Evolutionary conservation across 1,140 invertebrate species (phyloP).

Genomic region (Campoletis sonorensis): DNA sequence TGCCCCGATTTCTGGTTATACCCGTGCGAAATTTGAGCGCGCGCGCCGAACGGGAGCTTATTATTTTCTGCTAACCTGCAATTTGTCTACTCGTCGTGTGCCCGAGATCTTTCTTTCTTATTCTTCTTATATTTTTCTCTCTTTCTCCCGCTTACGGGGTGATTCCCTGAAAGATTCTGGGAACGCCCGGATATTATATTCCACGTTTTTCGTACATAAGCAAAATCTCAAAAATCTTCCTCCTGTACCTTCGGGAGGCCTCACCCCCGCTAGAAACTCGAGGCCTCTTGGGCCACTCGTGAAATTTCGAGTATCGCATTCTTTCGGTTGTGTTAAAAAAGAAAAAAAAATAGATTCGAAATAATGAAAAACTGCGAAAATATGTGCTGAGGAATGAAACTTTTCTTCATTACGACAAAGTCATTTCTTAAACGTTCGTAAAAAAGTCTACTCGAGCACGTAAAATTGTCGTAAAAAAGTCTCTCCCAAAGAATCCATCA

Average conservation of each 20-base stretch:
- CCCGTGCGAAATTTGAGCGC: constrained; percentile 41
- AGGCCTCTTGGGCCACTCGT: neutral
- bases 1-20: constrained; percentile 69
- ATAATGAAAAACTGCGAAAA: neutral
- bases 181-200: constrained; percentile 62
- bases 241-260: neutral
- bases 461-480: too few species aligned
- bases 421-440: too few species aligned
- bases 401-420: neutral
- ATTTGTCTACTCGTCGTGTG: constrained; percentile 75
- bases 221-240: constrained; percentile 18
- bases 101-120: constrained; percentile 46
- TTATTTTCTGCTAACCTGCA: constrained; percentile 74
- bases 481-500: too few species aligned
- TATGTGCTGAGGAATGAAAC: constrained; percentile 22
- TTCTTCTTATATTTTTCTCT: neutral
- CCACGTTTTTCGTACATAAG: constrained; percentile 14
- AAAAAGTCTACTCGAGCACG: too few species aligned
- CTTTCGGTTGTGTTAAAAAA: neutral
- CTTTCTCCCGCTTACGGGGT: neutral
- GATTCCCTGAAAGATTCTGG: constrained; percentile 56
- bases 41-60: constrained; percentile 70
- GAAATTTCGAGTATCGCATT: neutral
- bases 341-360: neutral
- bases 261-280: constrained; percentile 3